Conservation (phyloP, 2,113 vertebrate species). For the Poeciliopsis occidentalis region DNA sequence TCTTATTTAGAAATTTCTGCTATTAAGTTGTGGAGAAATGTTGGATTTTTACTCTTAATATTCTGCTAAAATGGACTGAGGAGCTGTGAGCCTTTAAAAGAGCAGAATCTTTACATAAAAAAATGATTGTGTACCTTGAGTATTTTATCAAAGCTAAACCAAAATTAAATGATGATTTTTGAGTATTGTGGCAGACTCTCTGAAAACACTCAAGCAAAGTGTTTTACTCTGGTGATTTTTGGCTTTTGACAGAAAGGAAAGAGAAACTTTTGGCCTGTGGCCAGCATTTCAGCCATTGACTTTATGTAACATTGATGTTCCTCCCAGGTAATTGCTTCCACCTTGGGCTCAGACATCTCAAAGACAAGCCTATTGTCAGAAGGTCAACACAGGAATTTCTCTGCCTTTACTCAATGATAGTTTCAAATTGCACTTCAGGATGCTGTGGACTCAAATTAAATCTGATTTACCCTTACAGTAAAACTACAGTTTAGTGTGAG, state of each 20-base stretch:
- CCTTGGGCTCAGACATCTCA: constrained; percentile 47
- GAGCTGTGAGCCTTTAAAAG: no score
- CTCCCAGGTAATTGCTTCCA: constrained; percentile 71
- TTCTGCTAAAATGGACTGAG: no score
- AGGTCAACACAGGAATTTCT: constrained; percentile 38
- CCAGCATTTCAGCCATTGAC: constrained; percentile 40
- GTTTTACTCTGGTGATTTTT: not conserved
- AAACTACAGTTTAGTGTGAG: constrained; percentile 10
- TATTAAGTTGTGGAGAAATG: no score
- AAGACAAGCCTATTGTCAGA: constrained; percentile 40
- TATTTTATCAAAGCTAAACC: not conserved
- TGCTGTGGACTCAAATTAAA: constrained; percentile 34
- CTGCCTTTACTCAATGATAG: constrained; percentile 31
- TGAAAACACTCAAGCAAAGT: not conserved
- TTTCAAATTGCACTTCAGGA: constrained; percentile 50
- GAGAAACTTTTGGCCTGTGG: constrained; percentile 29
- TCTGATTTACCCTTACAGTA: constrained; percentile 9
- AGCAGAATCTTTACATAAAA: no score
- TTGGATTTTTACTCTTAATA: no score
- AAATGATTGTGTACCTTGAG: not conserved
- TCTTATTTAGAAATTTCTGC: no score
- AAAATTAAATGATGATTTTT: not conserved
- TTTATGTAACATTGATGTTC: constrained; percentile 51
- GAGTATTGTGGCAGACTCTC: not conserved
- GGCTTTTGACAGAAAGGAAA: not conserved